Evolutionary conservation across 2,797 vertebrate species (phyloP).

Genomic region (Gorsachius magnificus): DNA sequence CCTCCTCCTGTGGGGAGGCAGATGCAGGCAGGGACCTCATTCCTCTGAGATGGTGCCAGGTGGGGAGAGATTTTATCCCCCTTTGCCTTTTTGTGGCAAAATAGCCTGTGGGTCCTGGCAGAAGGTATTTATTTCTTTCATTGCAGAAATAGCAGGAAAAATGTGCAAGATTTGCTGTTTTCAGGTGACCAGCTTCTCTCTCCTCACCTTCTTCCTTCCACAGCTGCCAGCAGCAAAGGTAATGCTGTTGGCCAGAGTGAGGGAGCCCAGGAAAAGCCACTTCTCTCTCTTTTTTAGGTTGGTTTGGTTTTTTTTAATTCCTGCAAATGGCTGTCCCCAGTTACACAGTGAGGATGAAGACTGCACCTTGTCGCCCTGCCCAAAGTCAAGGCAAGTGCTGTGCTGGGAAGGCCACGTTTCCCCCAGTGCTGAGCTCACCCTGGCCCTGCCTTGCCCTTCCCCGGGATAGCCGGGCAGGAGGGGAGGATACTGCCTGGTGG

Average conservation of each 20-base stretch:
- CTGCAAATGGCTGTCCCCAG: not conserved
- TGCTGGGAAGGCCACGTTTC: not conserved
- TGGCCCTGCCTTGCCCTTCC: not conserved
- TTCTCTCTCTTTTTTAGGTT: not conserved
- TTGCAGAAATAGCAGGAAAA: not conserved
- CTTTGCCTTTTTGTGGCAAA: not conserved
- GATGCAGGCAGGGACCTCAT: not conserved
- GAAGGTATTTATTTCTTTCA: not conserved
- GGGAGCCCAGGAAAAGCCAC: not conserved
- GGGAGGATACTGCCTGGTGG: not conserved
- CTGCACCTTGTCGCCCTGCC: not conserved
- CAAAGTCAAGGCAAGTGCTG: accelerated
- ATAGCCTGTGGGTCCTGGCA: not conserved
- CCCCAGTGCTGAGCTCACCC: not conserved
- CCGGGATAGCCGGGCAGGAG: accelerated
- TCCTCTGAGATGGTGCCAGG: not conserved
- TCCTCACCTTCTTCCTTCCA: not conserved
- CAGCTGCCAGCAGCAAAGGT: not conserved
- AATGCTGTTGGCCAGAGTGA: not conserved
- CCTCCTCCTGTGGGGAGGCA: not conserved
- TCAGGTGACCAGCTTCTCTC: not conserved
- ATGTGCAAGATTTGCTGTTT: not conserved
- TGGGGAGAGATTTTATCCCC: not conserved
- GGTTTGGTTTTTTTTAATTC: not conserved
- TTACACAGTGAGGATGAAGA: not conserved